Base-by-base conservation (phyloP, 2,888 invertebrate genomes). In the Caenorhabditis angaria region DNA sequence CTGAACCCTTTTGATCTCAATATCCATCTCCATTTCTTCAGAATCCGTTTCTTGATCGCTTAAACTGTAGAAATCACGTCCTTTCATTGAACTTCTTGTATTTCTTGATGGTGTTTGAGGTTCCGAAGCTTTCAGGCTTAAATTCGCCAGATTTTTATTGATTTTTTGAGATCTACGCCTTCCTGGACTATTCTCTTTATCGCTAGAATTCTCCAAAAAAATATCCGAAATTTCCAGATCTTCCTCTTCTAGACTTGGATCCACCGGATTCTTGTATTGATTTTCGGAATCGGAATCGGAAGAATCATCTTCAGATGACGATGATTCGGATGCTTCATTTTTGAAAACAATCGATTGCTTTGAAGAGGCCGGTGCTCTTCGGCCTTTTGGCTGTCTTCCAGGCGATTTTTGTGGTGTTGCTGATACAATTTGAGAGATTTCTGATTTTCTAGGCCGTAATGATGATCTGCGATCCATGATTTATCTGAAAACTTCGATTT, bases 281-380 rank as follows among this genome's bases (percentile, higher is more conserved):
- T 27, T 8, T 3, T 3, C 3, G 27, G 4, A 27, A 32, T 56
- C 32, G 4, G 6, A 3, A 5, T 27, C 24, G 22, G 14, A 32
- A 35, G 6, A 20, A 56, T 55, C 32, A 29, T 35, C 56, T 6
- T n/a, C 8, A 4, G 56, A 56, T 5, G 56, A 56, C 10, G 56
- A 56, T 12, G 56, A 56, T 12, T 32, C 32, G 32, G 35, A 29
- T 5, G 32, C 5, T 56, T 55, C 51, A 24, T 20, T 8, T 24
- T 51, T 14, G 10, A 2, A 14, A 24, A 24, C 3, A 20, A 14
- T 51, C 25, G 3, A 24, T 8, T 24, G 51, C 5, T 24, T 24
- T 24, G 51, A 10, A 32, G 32, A 32, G 12, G 32, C 6, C 32
- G 54, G 25, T 25, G 54, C 28, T 14, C 24, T 50, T 27, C 54